Percentiles rank a stretch among this genome's conserved stretches.
Evolutionary conservation across 2,113 vertebrate species (phyloP).

Genomic region (Channa maculata): DNA sequence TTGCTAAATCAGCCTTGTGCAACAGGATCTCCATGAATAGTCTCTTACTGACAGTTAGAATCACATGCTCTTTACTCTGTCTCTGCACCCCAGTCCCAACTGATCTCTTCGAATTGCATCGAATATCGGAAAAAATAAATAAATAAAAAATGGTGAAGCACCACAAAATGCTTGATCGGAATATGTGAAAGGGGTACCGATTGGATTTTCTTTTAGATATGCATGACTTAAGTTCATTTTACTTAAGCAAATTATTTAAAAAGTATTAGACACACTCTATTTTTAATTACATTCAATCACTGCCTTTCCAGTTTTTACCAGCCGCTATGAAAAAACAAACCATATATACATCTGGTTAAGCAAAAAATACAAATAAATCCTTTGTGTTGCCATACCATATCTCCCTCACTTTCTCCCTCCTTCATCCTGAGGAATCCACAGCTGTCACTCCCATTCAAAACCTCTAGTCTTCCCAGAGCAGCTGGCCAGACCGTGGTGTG

Average conservation of each 20-base stretch:
- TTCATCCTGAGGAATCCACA: slow-evolving; percentile 75
- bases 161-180: neutral
- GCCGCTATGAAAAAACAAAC: neutral
- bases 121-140: neutral
- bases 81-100: neutral
- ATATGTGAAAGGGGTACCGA: too few species aligned
- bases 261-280: neutral
- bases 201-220: too few species aligned
- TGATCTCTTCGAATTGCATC: neutral
- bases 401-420: slow-evolving; percentile 43
- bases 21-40: slow-evolving; percentile 80
- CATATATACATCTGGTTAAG: neutral
- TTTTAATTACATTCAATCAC: neutral
- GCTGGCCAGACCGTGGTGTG: slow-evolving; percentile 62
- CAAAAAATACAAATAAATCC: neutral
- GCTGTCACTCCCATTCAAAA: slow-evolving; percentile 77
- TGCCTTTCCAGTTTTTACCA: neutral
- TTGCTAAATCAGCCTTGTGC: slow-evolving; percentile 76
- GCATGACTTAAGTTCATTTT: neutral
- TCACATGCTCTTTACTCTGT: slow-evolving; percentile 59
- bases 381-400: neutral
- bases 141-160: neutral
- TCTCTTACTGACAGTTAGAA: slow-evolving; percentile 63
- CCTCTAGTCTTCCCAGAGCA: slow-evolving; percentile 66
- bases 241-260: neutral